Evolutionary conservation across 64 coral and sea anemone species (phyloP).

Genomic region (Acropora tenuis): DNA sequence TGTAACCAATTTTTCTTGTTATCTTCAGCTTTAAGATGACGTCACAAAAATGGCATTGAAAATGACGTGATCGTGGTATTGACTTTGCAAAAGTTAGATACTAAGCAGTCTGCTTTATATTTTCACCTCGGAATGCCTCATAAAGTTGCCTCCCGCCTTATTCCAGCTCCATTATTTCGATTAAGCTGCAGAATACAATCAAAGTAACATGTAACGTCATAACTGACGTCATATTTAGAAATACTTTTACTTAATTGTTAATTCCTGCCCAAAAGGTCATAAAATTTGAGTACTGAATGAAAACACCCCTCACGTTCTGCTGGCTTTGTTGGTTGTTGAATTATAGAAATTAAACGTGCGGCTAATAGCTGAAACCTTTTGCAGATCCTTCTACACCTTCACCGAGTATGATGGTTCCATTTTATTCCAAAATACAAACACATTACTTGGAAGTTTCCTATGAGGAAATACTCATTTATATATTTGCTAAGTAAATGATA

Average conservation of each 20-base stretch:
- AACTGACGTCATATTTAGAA: not conserved
- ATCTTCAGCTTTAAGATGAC: not conserved
- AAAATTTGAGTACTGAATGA: constrained; percentile 10
- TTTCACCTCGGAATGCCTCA: not conserved
- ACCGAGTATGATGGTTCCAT: not conserved
- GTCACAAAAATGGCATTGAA: not conserved
- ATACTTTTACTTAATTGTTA: not conserved
- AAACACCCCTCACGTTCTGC: not conserved
- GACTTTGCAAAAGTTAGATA: not conserved
- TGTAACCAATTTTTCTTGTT: not conserved
- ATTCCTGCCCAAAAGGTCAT: not conserved
- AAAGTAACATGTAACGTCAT: not conserved
- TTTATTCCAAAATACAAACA: too few species aligned
- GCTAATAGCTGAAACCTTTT: not conserved
- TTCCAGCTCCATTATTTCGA: not conserved
- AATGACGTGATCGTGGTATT: not conserved
- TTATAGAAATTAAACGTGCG: not conserved
- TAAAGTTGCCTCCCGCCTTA: not conserved
- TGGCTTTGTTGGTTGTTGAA: not conserved
- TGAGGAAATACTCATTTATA: too few species aligned
- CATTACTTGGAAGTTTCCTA: too few species aligned
- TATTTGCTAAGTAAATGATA: too few species aligned
- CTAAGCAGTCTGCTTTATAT: not conserved
- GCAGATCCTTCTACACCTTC: not conserved
- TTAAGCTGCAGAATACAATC: not conserved